A percentile compares a stretch with the other conserved stretches of the same genome.
Evolutionary conservation across 2,113 vertebrate genomes (phyloP).

Genomic region (Sorex fumeus): DNA sequence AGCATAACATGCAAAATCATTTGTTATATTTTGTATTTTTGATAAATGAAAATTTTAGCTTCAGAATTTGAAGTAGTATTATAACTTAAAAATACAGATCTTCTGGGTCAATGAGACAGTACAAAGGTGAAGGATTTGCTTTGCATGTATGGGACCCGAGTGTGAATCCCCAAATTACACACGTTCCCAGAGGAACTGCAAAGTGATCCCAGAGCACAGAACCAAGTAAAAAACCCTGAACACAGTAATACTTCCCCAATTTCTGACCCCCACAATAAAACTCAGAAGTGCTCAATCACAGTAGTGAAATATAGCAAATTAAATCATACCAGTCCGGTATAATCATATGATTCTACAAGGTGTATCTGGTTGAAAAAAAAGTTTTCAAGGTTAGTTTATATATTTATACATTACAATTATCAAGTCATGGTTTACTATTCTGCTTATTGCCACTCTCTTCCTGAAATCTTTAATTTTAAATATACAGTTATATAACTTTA

Average conservation of each 20-base stretch:
- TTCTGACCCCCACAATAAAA: too few relatives aligned
- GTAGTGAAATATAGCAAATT: slow-evolving; percentile 67
- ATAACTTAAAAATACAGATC: slow-evolving; percentile 43
- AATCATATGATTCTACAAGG: slow-evolving; percentile 76
- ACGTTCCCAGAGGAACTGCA: background rate
- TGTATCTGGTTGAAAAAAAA: slow-evolving; percentile 60
- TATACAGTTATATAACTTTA: background rate
- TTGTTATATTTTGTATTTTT: slow-evolving; percentile 54
- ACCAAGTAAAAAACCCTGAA: too few relatives aligned
- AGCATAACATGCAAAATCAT: slow-evolving; percentile 55
- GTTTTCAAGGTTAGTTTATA: slow-evolving; percentile 48
- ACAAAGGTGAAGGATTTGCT: too few relatives aligned
- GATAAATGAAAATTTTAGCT: slow-evolving; percentile 51
- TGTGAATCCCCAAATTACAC: too few relatives aligned
- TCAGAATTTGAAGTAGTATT: slow-evolving; percentile 62
- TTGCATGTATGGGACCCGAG: too few relatives aligned
- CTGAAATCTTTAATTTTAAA: background rate
- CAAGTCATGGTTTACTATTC: slow-evolving; percentile 49
- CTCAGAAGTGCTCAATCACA: slow-evolving; percentile 26
- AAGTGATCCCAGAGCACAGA: too few relatives aligned
- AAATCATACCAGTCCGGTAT: slow-evolving; percentile 62
- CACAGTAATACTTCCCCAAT: too few relatives aligned
- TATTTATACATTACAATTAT: slow-evolving; percentile 35
- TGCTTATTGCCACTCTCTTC: slow-evolving; percentile 17
- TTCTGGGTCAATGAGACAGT: too few relatives aligned